Percentiles rank a stretch among this genome's conserved stretches.
phyloP scores from a whole-genome alignment of 2,113 vertebrate species.

The Chloebia gouldiae region DNA sequence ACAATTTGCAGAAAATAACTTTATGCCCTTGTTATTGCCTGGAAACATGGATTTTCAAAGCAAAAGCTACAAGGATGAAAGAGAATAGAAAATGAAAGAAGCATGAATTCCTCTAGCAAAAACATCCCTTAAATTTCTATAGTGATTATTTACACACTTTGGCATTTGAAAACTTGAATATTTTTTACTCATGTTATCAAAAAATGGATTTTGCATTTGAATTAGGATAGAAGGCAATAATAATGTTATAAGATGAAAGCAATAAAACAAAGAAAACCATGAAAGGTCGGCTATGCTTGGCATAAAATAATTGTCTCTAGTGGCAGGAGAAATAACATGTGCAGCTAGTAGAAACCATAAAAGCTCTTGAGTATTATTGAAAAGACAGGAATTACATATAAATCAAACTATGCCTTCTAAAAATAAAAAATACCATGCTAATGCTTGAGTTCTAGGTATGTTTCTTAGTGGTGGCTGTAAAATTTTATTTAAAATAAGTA shows the following conservation, averaged over 20 bases:
- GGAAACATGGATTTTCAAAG: constrained; percentile 47
- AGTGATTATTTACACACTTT: not conserved
- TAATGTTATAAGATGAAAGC: not conserved
- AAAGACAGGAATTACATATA: not conserved
- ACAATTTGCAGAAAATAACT: constrained; percentile 48
- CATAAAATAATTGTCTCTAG: not conserved
- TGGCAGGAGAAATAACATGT: not conserved
- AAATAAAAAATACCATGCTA: not conserved
- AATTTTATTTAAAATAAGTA: not conserved
- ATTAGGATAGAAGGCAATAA: not conserved
- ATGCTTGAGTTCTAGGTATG: not conserved
- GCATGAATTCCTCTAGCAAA: constrained; percentile 19
- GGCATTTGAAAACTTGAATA: not conserved
- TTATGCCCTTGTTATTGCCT: constrained; percentile 33
- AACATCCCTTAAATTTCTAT: not conserved
- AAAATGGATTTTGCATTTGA: not conserved
- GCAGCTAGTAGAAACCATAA: not conserved
- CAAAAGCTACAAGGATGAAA: constrained; percentile 36
- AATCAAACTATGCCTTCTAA: not conserved
- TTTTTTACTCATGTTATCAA: not conserved
- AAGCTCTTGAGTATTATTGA: not conserved
- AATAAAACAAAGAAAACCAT: not conserved
- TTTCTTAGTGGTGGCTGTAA: not conserved
- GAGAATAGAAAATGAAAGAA: constrained; percentile 51
- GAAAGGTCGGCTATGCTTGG: not conserved